A percentile compares a stretch with the other conserved stretches of the same genome.
Conservation (phyloP, 2,113 vertebrate species). For the Paratilapia polleni region DNA sequence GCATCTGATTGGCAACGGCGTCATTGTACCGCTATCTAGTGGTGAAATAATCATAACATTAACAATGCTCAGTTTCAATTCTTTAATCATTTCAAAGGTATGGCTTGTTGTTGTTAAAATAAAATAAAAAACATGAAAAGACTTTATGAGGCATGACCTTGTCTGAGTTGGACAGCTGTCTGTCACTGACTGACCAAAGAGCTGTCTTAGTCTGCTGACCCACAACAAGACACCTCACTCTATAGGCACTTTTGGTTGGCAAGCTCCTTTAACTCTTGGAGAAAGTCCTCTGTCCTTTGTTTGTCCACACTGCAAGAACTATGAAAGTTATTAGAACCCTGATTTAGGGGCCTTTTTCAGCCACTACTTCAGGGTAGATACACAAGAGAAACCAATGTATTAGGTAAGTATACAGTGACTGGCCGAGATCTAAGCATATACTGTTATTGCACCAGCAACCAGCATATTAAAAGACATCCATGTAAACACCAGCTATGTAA, state of each 20-base stretch:
- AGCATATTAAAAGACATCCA: background rate
- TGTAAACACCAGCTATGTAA: background rate
- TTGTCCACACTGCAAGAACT: background rate
- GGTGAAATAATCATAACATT: background rate
- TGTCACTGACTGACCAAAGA: background rate
- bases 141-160: background rate
- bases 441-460: background rate
- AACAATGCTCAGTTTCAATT: background rate
- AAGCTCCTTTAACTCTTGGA: background rate
- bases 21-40: background rate
- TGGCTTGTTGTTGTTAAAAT: no score
- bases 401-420: background rate
- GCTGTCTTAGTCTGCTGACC: background rate
- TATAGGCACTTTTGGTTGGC: background rate
- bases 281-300: background rate
- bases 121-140: background rate
- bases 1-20: no score
- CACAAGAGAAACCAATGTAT: background rate
- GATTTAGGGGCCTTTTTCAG: background rate
- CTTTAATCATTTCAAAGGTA: background rate
- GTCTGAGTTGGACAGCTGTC: background rate
- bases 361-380: background rate
- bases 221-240: background rate
- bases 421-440: background rate
- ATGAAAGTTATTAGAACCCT: slow-evolving; percentile 1